Percentiles rank a stretch among this genome's conserved stretches.
phyloP scores from a whole-genome alignment of 2,113 vertebrate genomes.

The Rutilus rutilus region DNA sequence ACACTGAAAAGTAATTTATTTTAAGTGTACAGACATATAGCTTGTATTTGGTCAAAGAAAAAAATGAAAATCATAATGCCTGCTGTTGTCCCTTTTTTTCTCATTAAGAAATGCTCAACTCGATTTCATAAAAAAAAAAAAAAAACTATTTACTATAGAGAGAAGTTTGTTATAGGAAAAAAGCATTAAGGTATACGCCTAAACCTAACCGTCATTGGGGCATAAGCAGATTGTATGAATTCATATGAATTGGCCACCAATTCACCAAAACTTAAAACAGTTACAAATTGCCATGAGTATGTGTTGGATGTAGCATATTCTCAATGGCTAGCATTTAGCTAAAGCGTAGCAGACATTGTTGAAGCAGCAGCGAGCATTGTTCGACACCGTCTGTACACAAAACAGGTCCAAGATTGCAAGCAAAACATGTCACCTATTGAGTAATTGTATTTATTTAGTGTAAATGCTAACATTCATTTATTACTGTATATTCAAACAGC shows the following conservation, averaged over 20 bases:
- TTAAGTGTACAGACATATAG: no score
- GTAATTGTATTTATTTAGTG: neutral
- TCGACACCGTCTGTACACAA: neutral
- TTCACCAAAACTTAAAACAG: neutral
- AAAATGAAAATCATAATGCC: no score
- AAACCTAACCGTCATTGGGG: no score
- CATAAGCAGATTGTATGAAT: no score
- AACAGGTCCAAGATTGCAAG: neutral
- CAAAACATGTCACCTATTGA: neutral
- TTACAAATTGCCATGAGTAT: neutral
- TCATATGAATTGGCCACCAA: neutral
- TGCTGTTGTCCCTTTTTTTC: no score
- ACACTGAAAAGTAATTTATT: no score
- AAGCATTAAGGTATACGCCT: no score
- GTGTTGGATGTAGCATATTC: neutral
- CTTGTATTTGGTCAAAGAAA: no score
- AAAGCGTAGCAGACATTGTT: neutral
- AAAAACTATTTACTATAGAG: no score
- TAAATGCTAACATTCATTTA: neutral
- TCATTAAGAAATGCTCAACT: no score
- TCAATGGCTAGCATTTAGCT: neutral
- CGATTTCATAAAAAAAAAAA: no score
- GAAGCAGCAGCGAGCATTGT: neutral
- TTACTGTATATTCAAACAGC: neutral
- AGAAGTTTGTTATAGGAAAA: no score